Percentiles rank a stretch among this genome's conserved stretches.
phyloP scores from a whole-genome alignment of 2,888 invertebrate species.

The Rotaria socialis region DNA sequence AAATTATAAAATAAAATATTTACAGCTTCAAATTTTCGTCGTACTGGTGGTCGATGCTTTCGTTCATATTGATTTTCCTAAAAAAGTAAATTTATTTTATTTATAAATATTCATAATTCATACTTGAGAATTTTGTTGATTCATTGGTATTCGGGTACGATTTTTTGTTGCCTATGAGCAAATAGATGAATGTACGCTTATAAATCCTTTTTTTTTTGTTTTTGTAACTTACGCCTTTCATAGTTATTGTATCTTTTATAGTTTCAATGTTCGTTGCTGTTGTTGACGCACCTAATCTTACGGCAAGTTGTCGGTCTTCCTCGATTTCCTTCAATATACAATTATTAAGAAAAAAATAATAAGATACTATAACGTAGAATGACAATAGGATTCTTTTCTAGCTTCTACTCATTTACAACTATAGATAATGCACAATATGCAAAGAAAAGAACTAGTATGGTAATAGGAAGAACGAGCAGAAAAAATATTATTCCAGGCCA shows the following conservation, averaged over 20 bases:
- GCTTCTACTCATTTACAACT: too few relatives aligned
- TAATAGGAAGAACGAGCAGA: not conserved
- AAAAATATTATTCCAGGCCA: not conserved
- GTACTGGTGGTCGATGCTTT: not conserved
- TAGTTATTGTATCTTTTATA: not conserved
- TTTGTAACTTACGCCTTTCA: not conserved
- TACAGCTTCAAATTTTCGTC: constrained; percentile 9
- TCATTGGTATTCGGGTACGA: not conserved
- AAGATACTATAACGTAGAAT: too few relatives aligned
- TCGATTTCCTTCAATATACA: constrained; percentile 11
- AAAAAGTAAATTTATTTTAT: not conserved
- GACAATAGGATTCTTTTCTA: too few relatives aligned
- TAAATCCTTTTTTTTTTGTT: not conserved
- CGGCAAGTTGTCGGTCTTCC: constrained; percentile 23
- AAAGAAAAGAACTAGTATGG: not conserved
- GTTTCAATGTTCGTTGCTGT: not conserved
- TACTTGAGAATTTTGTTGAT: not conserved
- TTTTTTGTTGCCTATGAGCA: not conserved
- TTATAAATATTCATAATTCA: not conserved
- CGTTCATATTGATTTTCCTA: constrained; percentile 6
- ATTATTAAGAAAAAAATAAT: too few relatives aligned
- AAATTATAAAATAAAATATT: not conserved
- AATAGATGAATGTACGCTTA: not conserved
- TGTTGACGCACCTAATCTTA: not conserved
- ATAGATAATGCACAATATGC: not conserved